Percentiles rank a stretch among this genome's conserved stretches.
These are phyloP conservation scores for Callimorpha dominula DNA, from an alignment of 2,888 invertebrate genomes.

Conservation along the genomic window DNA sequence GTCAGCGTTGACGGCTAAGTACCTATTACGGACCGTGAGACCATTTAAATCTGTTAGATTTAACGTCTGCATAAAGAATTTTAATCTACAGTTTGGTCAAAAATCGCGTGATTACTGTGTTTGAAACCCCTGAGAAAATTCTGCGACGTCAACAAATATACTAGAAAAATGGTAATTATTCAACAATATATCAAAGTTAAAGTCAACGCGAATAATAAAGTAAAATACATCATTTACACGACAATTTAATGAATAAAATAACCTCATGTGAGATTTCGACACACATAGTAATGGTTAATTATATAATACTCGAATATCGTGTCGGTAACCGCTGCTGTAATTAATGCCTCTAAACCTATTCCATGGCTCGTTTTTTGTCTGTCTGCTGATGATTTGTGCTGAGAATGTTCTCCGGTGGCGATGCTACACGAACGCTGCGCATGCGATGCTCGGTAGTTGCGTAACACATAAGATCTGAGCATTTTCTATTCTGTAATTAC, in stretches of 20 bases:
- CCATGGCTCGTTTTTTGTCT: conserved; percentile 69
- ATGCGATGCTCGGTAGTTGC: conserved; percentile 58
- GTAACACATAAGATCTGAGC: conserved; percentile 53
- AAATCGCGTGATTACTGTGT: conserved; percentile 46
- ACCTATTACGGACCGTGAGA: conserved; percentile 62
- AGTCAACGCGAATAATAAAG: conserved; percentile 48
- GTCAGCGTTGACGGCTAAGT: conserved; percentile 58
- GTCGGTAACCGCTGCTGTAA: conserved; percentile 63
- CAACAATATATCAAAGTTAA: conserved; percentile 44
- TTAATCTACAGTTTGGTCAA: conserved; percentile 31
- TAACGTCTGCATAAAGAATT: conserved; percentile 26
- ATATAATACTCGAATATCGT: conserved; percentile 66
- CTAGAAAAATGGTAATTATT: conserved; percentile 40
- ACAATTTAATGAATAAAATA: conserved; percentile 62
- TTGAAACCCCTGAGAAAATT: conserved; percentile 30
- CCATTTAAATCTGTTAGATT: conserved; percentile 54
- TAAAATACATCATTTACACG: conserved; percentile 55
- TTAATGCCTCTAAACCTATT: conserved; percentile 72
- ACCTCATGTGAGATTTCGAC: conserved; percentile 61
- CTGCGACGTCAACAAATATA: conserved; percentile 16
- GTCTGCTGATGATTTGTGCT: conserved; percentile 68
- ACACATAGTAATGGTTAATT: conserved; percentile 63
- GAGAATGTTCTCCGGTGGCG: conserved; percentile 58
- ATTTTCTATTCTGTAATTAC: conserved; percentile 58
- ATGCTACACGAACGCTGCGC: conserved; percentile 52